A percentile compares a stretch with the other conserved stretches of the same genome.
These are phyloP conservation scores for Diarsia dahlii DNA, from an alignment of 2,888 invertebrate species.

Conservation along the genomic window DNA sequence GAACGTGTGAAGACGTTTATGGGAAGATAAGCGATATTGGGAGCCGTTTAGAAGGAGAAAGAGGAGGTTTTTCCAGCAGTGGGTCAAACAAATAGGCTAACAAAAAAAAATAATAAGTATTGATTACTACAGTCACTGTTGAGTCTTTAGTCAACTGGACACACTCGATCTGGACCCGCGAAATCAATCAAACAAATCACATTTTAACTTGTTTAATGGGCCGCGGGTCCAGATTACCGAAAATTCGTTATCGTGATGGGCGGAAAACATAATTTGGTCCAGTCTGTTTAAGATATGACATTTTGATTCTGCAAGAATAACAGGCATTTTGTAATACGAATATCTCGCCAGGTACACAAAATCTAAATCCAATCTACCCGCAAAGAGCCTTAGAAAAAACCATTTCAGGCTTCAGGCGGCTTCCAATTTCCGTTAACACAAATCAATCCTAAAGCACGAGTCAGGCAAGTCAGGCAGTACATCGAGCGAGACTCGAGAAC, in stretches of 20 bases:
- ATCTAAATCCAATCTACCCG: conserved; percentile 18
- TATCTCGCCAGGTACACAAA: not conserved
- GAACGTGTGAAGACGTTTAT: conserved; percentile 71
- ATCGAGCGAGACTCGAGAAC: conserved; percentile 46
- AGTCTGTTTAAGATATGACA: no score
- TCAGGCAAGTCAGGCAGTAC: conserved; percentile 28
- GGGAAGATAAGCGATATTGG: conserved; percentile 83
- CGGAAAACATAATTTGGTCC: no score
- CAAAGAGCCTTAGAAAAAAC: conserved; percentile 19
- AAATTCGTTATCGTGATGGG: no score
- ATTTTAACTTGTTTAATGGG: no score
- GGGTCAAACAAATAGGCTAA: no score
- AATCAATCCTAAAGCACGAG: conserved; percentile 53
- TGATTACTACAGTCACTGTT: no score
- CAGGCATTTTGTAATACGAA: not conserved
- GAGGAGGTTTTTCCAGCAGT: no score
- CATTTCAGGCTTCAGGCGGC: conserved; percentile 27
- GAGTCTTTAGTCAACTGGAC: no score
- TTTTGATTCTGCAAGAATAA: not conserved
- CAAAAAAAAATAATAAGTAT: no score
- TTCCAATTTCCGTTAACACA: conserved; percentile 57
- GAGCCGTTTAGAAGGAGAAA: conserved; percentile 66
- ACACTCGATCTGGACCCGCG: no score
- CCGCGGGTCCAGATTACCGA: no score
- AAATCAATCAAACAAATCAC: no score